Conservation (phyloP, 30 jellyfish, hydroid and myxozoan genomes). For the Aurelia coerulea region DNA sequence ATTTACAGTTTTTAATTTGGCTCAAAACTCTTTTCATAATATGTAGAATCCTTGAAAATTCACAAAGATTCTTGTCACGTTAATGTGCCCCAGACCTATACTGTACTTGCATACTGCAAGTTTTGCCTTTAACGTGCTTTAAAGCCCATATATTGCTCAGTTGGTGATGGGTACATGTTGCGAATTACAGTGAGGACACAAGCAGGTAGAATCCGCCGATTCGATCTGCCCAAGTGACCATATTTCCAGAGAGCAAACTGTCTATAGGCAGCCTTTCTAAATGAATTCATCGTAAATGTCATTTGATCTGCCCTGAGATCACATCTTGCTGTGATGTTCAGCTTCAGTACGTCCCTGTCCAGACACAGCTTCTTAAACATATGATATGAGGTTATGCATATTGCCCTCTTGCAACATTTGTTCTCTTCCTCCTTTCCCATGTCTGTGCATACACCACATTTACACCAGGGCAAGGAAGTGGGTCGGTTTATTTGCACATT, state of each 20-base stretch:
- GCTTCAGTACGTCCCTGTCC: conserved; percentile 23
- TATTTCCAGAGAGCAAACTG: conserved; percentile 41
- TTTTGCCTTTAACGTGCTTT: conserved; percentile 15
- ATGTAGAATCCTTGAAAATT: too few species aligned
- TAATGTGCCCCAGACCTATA: background rate
- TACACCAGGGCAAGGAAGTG: conserved; percentile 22
- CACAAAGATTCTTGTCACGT: too few species aligned
- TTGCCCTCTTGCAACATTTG: conserved; percentile 49
- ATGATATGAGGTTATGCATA: conserved; percentile 21
- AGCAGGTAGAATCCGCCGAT: conserved; percentile 30
- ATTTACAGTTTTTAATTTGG: background rate
- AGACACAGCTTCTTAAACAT: conserved; percentile 7
- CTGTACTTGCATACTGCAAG: background rate
- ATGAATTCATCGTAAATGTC: conserved; percentile 28
- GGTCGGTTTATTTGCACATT: background rate
- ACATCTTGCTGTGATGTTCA: conserved; percentile 20
- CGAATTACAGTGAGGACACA: conserved; percentile 7
- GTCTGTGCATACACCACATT: conserved; percentile 20
- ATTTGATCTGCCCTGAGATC: conserved; percentile 44
- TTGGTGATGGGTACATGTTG: conserved; percentile 2
- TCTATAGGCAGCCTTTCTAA: conserved; percentile 38
- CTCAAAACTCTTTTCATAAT: too few species aligned
- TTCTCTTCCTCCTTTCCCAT: conserved; percentile 34
- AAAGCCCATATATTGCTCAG: conserved; percentile 30
- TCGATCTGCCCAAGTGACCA: conserved; percentile 20